These are phyloP conservation scores for Indri indri DNA, from an alignment of 2,113 vertebrate genomes.

Conservation along the genomic window DNA sequence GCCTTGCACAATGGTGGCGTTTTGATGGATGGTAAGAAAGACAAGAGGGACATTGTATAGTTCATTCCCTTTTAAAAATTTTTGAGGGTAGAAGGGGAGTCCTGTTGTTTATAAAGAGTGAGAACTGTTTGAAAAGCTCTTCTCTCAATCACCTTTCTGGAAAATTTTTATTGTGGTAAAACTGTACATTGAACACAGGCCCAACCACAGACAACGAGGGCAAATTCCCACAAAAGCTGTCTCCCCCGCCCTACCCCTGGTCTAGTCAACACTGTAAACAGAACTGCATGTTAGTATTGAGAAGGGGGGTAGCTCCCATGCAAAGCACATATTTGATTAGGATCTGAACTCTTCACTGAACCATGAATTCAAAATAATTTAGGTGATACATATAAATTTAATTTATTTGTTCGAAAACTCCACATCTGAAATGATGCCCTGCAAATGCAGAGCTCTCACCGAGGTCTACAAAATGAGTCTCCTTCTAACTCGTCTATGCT, in stretches of 20 bases:
- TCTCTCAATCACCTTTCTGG: not conserved
- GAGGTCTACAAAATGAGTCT: conserved; percentile 84
- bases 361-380: conserved; percentile 89
- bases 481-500: conserved; percentile 83
- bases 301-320: conserved; percentile 82
- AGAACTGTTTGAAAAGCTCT: not conserved
- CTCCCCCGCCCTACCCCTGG: conserved; percentile 45
- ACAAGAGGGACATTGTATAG: not conserved
- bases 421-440: conserved; percentile 81
- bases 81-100: fast-evolving
- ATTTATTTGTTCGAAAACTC: conserved; percentile 88
- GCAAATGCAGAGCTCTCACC: conserved; percentile 80
- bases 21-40: not conserved
- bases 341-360: conserved; percentile 87
- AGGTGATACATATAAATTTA: conserved; percentile 88
- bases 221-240: conserved; percentile 79
- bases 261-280: conserved; percentile 85
- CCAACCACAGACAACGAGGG: conserved; percentile 45
- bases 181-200: conserved; percentile 22
- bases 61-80: not conserved
- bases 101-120: not conserved
- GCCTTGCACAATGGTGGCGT: not conserved
- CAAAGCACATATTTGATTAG: conserved; percentile 88
- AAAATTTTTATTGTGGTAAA: conserved; percentile 53
- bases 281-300: conserved; percentile 83